These are phyloP conservation scores for Darevskia mixta DNA, from an alignment of 2,797 vertebrate genomes.

Conservation along the genomic window DNA sequence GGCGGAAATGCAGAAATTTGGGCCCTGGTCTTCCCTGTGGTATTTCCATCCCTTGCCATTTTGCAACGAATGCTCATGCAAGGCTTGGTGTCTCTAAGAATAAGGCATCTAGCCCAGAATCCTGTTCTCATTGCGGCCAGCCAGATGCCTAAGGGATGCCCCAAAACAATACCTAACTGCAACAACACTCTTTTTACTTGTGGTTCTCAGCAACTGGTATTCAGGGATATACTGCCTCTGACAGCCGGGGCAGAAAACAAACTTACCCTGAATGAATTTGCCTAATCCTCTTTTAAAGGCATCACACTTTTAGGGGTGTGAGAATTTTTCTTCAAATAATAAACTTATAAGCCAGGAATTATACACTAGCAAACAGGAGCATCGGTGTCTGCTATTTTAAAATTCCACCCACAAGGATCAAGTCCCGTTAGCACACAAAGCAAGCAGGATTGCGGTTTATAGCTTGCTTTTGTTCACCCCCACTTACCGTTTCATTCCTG, in stretches of 20 bases:
- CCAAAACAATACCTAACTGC: too few species aligned
- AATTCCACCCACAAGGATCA: conserved; percentile 34
- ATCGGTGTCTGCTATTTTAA: conserved; percentile 33
- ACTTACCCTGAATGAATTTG: too few species aligned
- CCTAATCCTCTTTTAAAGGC: too few species aligned
- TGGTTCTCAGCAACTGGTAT: too few species aligned
- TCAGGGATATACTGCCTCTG: too few species aligned
- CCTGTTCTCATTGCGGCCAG: too few species aligned
- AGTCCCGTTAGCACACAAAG: not conserved
- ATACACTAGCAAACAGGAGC: conserved; percentile 21
- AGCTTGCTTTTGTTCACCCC: not conserved
- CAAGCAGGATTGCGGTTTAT: not conserved
- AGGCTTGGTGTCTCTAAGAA: not conserved
- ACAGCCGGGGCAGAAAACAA: too few species aligned
- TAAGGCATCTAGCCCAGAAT: too few species aligned
- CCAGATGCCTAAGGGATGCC: too few species aligned
- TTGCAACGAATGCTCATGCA: conserved; percentile 1
- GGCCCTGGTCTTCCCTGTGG: not conserved
- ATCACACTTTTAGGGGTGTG: too few species aligned
- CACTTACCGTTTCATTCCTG: not conserved
- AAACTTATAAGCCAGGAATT: accelerated
- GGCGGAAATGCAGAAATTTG: not conserved
- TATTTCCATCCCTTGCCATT: not conserved
- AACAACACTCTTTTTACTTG: too few species aligned
- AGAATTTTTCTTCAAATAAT: conserved; percentile 12